phyloP scores from a whole-genome alignment of 2,797 vertebrate genomes.

The Enteromius trimaculatus region DNA sequence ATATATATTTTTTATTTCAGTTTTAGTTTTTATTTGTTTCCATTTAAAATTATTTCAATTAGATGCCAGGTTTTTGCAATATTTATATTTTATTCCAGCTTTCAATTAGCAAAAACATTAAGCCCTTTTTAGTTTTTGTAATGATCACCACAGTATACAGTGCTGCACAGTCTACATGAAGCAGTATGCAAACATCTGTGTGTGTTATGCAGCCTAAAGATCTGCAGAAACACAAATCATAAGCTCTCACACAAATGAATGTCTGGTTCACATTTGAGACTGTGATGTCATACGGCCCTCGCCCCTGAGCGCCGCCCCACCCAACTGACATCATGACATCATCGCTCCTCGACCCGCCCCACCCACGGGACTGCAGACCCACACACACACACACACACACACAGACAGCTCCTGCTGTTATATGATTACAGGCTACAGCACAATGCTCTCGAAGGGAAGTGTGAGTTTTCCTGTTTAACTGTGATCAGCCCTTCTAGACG shows the following conservation, averaged over 20 bases:
- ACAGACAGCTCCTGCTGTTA: not conserved
- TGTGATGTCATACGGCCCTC: constrained; percentile 53
- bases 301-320: constrained; percentile 36
- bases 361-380: constrained; percentile 12
- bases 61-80: not conserved
- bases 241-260: not conserved
- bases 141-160: not conserved
- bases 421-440: not conserved
- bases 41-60: too few relatives aligned
- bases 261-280: constrained; percentile 54
- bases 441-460: not conserved
- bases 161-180: not conserved
- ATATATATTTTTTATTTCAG: too few relatives aligned
- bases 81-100: not conserved
- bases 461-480: not conserved
- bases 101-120: not conserved
- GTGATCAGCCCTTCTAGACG: constrained; percentile 46
- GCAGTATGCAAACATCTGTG: not conserved
- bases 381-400: not conserved
- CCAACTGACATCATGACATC: constrained; percentile 51
- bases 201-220: not conserved
- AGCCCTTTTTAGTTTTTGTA: not conserved
- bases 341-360: constrained; percentile 39
- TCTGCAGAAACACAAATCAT: not conserved
- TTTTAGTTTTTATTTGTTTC: not conserved